A percentile compares a stretch with the other conserved stretches of the same genome.
Evolutionary conservation across 2,888 invertebrate genomes (phyloP).

Genomic region (Dynastes maya): DNA sequence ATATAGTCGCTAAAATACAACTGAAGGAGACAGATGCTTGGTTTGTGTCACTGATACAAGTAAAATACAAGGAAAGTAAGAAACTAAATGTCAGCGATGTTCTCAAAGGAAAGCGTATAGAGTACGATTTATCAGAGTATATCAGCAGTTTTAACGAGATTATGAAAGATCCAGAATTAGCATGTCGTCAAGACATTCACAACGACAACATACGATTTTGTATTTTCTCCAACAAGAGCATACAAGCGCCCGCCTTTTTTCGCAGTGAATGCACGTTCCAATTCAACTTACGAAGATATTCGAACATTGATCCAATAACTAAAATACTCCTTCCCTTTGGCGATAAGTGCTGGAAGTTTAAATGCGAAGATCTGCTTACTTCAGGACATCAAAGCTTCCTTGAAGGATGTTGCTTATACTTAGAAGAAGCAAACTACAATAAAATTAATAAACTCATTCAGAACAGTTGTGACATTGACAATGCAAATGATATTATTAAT

Average conservation of each 20-base stretch:
- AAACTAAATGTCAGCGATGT: conserved; percentile 2
- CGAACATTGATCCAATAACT: not conserved
- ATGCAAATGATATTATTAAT: not conserved
- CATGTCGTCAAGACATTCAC: not conserved
- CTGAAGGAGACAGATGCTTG: not conserved
- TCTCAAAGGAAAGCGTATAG: not conserved
- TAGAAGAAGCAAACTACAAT: not conserved
- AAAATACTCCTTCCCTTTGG: not conserved
- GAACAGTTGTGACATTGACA: not conserved
- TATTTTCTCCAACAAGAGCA: not conserved
- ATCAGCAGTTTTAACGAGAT: not conserved
- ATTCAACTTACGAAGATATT: not conserved
- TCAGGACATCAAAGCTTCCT: not conserved
- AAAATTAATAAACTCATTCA: not conserved
- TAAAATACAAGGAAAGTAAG: not conserved
- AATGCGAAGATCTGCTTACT: not conserved
- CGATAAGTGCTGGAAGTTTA: not conserved
- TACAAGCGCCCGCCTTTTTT: not conserved
- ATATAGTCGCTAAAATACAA: not conserved
- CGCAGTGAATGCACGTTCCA: not conserved
- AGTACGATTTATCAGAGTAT: not conserved
- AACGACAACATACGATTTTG: not conserved
- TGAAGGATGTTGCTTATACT: not conserved
- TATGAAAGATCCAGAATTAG: not conserved
- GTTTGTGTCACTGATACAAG: not conserved